phyloP scores from a whole-genome alignment of 2,113 vertebrate species.

The Rhodinocichla rosea region DNA sequence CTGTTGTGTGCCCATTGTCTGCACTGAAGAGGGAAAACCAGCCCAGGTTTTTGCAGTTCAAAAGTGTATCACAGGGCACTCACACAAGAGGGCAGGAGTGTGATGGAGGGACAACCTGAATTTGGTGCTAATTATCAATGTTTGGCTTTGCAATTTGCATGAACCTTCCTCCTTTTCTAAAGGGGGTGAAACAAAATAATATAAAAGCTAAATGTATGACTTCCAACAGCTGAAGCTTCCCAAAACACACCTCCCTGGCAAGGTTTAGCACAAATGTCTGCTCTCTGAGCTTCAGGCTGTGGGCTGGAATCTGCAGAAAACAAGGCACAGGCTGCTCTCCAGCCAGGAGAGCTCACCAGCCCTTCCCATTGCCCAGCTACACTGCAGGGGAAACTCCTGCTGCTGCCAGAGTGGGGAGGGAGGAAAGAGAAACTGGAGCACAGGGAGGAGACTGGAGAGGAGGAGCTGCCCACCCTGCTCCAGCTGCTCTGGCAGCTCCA shows the following conservation, averaged over 20 bases:
- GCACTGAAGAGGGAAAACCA: background rate
- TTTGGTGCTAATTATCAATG: background rate
- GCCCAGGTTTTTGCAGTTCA: background rate
- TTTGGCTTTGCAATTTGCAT: background rate
- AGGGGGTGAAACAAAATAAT: background rate
- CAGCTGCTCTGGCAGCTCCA: background rate
- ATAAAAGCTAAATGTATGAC: background rate
- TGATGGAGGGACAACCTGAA: conserved; percentile 25
- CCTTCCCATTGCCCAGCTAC: background rate
- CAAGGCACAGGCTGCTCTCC: background rate
- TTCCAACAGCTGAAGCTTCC: background rate
- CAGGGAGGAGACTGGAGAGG: background rate
- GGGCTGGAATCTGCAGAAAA: background rate
- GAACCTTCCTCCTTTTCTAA: background rate
- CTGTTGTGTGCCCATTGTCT: background rate
- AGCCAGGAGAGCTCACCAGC: background rate
- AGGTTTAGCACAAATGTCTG: background rate
- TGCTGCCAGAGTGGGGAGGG: background rate
- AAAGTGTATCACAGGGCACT: conserved; percentile 32
- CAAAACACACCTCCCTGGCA: background rate
- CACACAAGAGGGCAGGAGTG: conserved; percentile 48
- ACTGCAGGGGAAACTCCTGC: background rate
- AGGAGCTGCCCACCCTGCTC: background rate
- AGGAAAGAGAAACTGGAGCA: background rate
- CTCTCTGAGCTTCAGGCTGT: background rate